A percentile compares a stretch with the other conserved stretches of the same genome.
phyloP scores from a whole-genome alignment of 2,797 vertebrate species.

The Loris lydekkerianus region DNA sequence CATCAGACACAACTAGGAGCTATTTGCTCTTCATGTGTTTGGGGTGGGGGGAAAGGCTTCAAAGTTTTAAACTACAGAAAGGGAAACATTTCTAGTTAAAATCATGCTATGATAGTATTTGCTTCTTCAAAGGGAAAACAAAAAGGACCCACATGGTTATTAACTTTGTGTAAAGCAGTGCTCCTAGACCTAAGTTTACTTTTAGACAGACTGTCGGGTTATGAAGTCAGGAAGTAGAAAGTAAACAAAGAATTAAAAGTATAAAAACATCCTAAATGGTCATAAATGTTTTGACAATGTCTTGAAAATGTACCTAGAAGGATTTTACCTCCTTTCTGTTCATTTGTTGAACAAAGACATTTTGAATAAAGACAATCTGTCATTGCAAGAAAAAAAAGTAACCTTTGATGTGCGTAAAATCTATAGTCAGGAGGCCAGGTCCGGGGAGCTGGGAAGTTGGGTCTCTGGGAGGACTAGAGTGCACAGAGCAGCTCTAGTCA shows the following conservation, averaged over 20 bases:
- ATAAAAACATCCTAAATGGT: constrained; percentile 89
- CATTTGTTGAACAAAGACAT: constrained; percentile 95
- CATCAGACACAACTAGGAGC: constrained; percentile 87
- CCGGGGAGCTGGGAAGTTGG: background rate
- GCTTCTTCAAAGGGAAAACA: constrained; percentile 85
- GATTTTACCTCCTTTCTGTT: constrained; percentile 96
- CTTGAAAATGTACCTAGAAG: constrained; percentile 95
- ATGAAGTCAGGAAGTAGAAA: constrained; percentile 93
- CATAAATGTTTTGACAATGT: constrained; percentile 93
- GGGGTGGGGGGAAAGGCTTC: constrained; percentile 72
- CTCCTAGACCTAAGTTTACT: constrained; percentile 93
- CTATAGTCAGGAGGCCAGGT: constrained; percentile 58
- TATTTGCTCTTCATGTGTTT: constrained; percentile 86
- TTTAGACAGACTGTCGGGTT: constrained; percentile 93
- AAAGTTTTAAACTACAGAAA: constrained; percentile 82
- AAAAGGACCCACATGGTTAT: constrained; percentile 86
- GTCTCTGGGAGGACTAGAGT: background rate
- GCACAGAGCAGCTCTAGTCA: background rate
- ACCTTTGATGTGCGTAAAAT: constrained; percentile 86
- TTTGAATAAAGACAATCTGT: constrained; percentile 99
- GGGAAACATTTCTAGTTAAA: constrained; percentile 88
- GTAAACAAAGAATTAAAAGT: constrained; percentile 89
- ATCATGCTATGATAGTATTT: constrained; percentile 88
- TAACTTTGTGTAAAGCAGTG: constrained; percentile 94
- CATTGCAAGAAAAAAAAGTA: constrained; percentile 89